Evolutionary conservation across 2,113 vertebrate genomes (phyloP).

Genomic region (Baryphthengus martii): DNA sequence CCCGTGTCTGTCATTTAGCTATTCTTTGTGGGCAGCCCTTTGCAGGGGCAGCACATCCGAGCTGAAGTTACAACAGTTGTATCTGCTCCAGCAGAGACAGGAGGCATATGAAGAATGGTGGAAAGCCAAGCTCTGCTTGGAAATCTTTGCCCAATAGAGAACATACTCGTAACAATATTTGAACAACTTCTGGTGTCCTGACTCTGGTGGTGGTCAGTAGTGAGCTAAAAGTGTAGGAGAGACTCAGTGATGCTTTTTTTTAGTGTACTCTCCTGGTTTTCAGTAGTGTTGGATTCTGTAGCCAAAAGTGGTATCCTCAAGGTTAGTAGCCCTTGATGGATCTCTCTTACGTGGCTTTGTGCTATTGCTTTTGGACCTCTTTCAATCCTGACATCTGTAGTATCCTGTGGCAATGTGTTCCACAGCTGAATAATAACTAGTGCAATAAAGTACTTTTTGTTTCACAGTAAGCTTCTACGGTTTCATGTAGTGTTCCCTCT

Average conservation of each 20-base stretch:
- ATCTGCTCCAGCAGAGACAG: not conserved
- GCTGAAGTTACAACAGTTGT: not conserved
- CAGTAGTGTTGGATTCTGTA: not conserved
- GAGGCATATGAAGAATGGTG: not conserved
- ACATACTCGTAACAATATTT: not conserved
- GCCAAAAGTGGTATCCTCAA: not conserved
- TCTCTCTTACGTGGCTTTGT: not conserved
- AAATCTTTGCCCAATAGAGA: not conserved
- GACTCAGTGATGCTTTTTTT: not conserved
- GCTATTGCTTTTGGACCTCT: not conserved
- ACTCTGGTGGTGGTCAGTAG: not conserved
- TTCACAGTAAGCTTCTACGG: not conserved
- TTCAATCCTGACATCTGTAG: not conserved
- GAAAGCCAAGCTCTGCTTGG: not conserved
- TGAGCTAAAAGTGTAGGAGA: not conserved
- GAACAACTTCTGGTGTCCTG: not conserved
- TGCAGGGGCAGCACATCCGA: accelerated
- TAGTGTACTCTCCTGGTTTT: not conserved
- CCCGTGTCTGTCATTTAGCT: not conserved
- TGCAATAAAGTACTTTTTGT: not conserved
- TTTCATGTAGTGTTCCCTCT: not conserved
- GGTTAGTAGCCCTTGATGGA: not conserved
- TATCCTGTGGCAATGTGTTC: not conserved
- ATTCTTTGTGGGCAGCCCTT: not conserved
- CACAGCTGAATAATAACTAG: not conserved